Percentiles rank a stretch among this genome's conserved stretches.
Evolutionary conservation across 1,140 invertebrate genomes (phyloP).

Genomic region (Pseudomyrmex cubaensis): DNA sequence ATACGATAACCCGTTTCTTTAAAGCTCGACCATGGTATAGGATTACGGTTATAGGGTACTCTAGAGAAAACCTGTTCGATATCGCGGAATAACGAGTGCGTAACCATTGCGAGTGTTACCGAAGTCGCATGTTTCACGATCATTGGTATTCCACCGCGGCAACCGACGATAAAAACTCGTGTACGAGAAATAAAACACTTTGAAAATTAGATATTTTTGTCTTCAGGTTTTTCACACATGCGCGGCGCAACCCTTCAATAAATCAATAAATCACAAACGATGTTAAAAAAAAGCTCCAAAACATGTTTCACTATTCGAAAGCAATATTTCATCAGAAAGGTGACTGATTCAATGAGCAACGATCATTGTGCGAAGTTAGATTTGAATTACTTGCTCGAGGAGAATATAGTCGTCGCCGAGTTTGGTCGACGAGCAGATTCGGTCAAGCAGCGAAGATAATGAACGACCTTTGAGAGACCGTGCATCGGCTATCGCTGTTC

Average conservation of each 20-base stretch:
- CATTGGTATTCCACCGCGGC: slow-evolving; percentile 9
- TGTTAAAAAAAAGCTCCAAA: too few species aligned
- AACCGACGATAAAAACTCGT: neutral
- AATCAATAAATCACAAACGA: neutral
- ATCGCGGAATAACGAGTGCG: slow-evolving; percentile 42
- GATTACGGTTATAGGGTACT: slow-evolving; percentile 50
- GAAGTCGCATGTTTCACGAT: slow-evolving; percentile 8
- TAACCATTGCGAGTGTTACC: neutral
- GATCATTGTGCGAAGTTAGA: neutral
- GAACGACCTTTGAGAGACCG: slow-evolving; percentile 75
- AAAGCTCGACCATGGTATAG: slow-evolving; percentile 39
- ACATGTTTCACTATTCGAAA: too few species aligned
- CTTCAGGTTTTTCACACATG: too few species aligned
- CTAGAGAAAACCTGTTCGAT: slow-evolving; percentile 40
- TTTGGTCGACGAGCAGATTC: neutral
- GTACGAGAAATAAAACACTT: slow-evolving; percentile 1
- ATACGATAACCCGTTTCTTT: slow-evolving; percentile 37
- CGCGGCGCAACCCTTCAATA: neutral
- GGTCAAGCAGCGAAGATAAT: slow-evolving; percentile 68
- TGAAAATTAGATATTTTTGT: neutral
- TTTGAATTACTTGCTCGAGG: neutral
- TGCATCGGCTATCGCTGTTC: slow-evolving; percentile 65
- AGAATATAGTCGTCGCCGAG: slow-evolving; percentile 9
- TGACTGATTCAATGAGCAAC: neutral
- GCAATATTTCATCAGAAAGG: too few species aligned